Evolutionary conservation across 2,888 invertebrate genomes (phyloP).

Genomic region (Chrysolina haemoptera): DNA sequence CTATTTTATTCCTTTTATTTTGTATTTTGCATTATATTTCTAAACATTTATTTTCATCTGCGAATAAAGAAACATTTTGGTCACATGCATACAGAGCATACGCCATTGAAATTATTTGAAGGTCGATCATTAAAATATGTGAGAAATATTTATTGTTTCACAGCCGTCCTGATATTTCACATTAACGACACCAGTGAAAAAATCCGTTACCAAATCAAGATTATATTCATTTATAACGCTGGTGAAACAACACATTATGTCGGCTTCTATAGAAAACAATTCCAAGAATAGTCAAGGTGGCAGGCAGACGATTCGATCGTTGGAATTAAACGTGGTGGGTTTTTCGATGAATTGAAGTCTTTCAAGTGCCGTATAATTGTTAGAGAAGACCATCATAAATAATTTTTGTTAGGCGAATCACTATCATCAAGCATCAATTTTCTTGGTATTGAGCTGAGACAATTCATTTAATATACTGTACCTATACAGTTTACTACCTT

Average conservation of each 20-base stretch:
- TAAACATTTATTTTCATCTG: too few relatives aligned
- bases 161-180: background rate
- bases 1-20: too few relatives aligned
- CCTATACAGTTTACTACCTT: too few relatives aligned
- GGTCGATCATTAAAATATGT: too few relatives aligned
- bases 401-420: constrained; percentile 29
- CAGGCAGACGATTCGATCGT: constrained; percentile 33
- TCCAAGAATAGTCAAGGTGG: constrained; percentile 50
- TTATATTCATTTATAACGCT: constrained; percentile 37
- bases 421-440: constrained; percentile 33
- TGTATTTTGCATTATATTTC: too few relatives aligned
- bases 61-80: too few relatives aligned
- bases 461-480: background rate
- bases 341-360: constrained; percentile 52
- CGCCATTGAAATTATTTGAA: too few relatives aligned
- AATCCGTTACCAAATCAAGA: constrained; percentile 32
- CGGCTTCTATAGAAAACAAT: constrained; percentile 48
- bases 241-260: constrained; percentile 44
- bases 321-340: constrained; percentile 53
- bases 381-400: constrained; percentile 37
- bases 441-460: constrained; percentile 19
- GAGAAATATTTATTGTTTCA: background rate
- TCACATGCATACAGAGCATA: too few relatives aligned
- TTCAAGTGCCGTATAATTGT: constrained; percentile 46
- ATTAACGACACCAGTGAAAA: background rate